These are phyloP conservation scores for Carcharodon carcharias DNA, from an alignment of 2,797 vertebrate genomes.

Conservation along the genomic window DNA sequence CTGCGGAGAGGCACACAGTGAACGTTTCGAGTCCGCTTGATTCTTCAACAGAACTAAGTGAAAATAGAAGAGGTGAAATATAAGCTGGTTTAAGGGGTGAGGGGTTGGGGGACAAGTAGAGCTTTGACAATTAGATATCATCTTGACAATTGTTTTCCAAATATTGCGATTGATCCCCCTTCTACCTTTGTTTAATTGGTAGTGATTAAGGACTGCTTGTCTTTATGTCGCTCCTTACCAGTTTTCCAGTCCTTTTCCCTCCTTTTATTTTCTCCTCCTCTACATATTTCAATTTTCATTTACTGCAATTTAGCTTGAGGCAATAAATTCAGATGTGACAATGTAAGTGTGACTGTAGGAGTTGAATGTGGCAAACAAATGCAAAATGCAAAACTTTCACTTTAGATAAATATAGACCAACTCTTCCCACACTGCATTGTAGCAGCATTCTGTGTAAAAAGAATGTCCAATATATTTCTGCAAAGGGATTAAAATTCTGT, in stretches of 20 bases:
- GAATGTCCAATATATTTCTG: neutral
- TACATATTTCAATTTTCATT: neutral
- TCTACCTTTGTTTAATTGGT: too few relatives aligned
- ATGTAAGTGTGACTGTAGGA: neutral
- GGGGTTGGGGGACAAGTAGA: too few relatives aligned
- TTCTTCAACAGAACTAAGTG: too few relatives aligned
- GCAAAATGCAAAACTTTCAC: neutral
- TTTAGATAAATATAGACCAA: neutral
- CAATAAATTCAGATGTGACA: neutral
- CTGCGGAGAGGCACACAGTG: too few relatives aligned
- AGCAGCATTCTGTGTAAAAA: neutral
- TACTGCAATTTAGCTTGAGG: neutral
- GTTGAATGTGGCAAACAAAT: neutral
- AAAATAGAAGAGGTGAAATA: too few relatives aligned
- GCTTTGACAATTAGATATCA: too few relatives aligned
- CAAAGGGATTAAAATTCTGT: too few relatives aligned
- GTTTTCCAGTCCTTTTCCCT: neutral
- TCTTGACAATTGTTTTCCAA: too few relatives aligned
- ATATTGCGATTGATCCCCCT: too few relatives aligned
- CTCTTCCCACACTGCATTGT: neutral
- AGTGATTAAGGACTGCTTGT: neutral
- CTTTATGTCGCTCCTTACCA: neutral
- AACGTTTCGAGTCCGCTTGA: too few relatives aligned
- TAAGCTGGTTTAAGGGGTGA: too few relatives aligned
- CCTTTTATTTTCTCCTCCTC: neutral